Conservation (phyloP, 2,888 invertebrate genomes). For the Endotricha flammealis region DNA sequence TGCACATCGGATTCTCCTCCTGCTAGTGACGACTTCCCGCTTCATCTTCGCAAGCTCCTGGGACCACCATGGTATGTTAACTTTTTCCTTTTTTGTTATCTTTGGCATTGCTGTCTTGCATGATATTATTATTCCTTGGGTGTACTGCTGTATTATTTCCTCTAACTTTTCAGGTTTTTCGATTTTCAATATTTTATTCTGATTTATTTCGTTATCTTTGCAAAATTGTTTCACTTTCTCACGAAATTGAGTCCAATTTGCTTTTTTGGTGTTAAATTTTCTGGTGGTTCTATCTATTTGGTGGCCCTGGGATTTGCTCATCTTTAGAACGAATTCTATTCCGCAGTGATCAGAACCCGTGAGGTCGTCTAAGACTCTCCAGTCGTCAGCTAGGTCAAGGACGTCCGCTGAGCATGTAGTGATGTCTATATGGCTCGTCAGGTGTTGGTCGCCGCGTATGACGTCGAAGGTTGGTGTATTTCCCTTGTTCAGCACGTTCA, state of each 20-base stretch:
- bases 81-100: slow-evolving; percentile 4
- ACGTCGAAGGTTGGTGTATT: no score
- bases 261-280: no score
- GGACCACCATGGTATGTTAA: slow-evolving; percentile 17
- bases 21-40: slow-evolving; percentile 4
- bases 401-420: background rate
- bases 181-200: background rate
- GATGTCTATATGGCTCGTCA: no score
- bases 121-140: background rate
- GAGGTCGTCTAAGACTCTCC: no score
- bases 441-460: no score
- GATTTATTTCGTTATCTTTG: background rate
- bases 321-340: background rate
- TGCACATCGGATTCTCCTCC: slow-evolving; percentile 5
- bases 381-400: background rate
- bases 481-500: background rate
- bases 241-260: no score
- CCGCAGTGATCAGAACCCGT: no score
- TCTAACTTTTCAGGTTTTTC: background rate
- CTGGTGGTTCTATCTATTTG: background rate
- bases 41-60: slow-evolving; percentile 10
- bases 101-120: slow-evolving; percentile 11
- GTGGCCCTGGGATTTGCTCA: background rate
- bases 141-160: background rate
- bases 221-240: background rate